A percentile compares a stretch with the other conserved stretches of the same genome.
Conservation (phyloP, 2,113 vertebrate species). For the Marmota monax region DNA sequence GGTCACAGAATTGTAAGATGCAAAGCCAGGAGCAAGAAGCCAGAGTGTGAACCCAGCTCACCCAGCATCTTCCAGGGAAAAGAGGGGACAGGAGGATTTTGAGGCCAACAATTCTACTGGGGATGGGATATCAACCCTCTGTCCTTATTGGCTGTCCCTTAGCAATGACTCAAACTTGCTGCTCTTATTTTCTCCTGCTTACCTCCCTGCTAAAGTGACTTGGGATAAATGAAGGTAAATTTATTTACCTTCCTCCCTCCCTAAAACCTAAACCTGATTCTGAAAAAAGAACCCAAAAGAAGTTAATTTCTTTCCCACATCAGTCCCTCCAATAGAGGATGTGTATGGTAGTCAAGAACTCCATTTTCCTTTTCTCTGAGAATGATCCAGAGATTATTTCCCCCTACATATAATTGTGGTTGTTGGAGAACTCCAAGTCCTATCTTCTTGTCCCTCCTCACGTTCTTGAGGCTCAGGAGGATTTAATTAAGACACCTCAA, state of each 20-base stretch:
- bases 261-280: constrained; percentile 10
- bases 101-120: not conserved
- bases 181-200: not conserved
- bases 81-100: not conserved
- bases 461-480: not conserved
- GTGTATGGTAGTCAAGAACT: not conserved
- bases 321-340: not conserved
- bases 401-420: not conserved
- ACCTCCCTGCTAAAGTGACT: not conserved
- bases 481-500: constrained; percentile 52
- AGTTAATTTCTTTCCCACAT: constrained; percentile 26
- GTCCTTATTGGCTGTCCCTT: no score
- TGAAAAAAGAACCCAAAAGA: constrained; percentile 8
- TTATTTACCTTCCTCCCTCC: not conserved
- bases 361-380: constrained; percentile 7
- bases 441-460: not conserved
- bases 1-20: not conserved
- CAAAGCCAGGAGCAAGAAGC: not conserved
- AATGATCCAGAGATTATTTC: not conserved
- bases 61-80: not conserved
- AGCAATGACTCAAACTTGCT: not conserved
- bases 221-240: not conserved
- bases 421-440: constrained; percentile 37
- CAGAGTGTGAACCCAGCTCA: not conserved
- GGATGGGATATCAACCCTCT: not conserved